Base-by-base conservation (phyloP, 2,888 invertebrate species). In the Trypoxylon attenuatum region DNA sequence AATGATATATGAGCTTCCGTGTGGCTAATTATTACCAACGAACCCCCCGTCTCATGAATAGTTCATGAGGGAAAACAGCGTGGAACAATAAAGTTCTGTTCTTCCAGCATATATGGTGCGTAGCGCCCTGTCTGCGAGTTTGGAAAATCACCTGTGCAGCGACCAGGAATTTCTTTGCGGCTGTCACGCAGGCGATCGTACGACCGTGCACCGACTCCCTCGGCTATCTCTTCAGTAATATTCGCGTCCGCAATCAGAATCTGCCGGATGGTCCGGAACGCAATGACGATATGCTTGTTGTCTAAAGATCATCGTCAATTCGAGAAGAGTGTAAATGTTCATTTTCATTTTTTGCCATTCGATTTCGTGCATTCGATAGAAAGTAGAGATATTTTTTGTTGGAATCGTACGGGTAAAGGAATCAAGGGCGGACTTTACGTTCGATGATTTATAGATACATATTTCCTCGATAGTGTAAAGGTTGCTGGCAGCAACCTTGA, bases 61-160 rank as follows among this genome's bases (percentile, higher is more conserved):
- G 29, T 55, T 47, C 19, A 49, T 33, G 6, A 19, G 16, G 49
- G 22, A 13, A n/a, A n/a, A n/a, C n/a, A n/a, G n/a, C n/a, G n/a
- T n/a, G 13, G 2, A 10, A 22, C 22, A 23, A 22, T 49, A 42
- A 15, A n/a, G 16, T 13, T 38, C 25, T n/a, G 55, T 53, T 51
- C 66, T 89, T 89, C 67, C 87, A 93, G 92, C 92, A 93, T 88
- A 92, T 94, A 79, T 94, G 94, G 94, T 92, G 92, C 82, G 87
- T 91, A 25, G 91, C 90, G 0, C 94, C 94, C 0, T 90, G 90
- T 61, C 87, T 94, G 49, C 89, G 93, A 58, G 89, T 90, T 62
- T 89, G 91, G 86, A 92, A 92, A 87, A 91, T 94, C 79, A 90
- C 91, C 81, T 93, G 91, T 81, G 90, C 91, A 0, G 90, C 91